Conservation (phyloP, 2,888 invertebrate genomes). For the Rhodophaea formosa region DNA sequence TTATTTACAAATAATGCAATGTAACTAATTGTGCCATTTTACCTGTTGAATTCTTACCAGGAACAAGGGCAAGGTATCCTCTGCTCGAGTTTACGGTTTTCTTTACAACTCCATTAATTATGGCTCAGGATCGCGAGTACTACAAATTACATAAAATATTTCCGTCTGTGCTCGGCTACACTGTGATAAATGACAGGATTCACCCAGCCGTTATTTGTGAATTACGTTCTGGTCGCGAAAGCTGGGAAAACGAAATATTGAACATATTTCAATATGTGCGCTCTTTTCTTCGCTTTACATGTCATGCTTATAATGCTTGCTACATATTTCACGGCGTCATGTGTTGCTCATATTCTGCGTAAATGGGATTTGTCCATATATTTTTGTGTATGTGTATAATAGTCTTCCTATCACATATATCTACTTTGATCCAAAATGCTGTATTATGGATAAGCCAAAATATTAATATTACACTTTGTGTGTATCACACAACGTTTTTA, state of each 20-base stretch:
- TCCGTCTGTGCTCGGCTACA: neutral
- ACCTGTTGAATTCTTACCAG: slow-evolving; percentile 2
- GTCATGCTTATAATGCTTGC: neutral
- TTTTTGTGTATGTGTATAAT: neutral
- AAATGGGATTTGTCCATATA: neutral
- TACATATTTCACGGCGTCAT: neutral
- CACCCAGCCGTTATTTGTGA: neutral
- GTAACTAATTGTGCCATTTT: neutral
- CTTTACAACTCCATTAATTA: slow-evolving; percentile 9
- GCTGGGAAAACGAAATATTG: neutral
- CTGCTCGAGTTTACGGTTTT: neutral
- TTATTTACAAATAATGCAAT: no score
- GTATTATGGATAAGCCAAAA: no score
- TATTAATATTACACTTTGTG: no score
- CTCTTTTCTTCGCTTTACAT: neutral
- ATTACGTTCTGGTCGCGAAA: neutral
- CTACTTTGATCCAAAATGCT: no score
- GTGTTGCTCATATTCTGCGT: neutral
- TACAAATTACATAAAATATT: neutral
- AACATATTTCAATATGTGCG: slow-evolving; percentile 4
- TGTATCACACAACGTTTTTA: no score
- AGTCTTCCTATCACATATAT: no score
- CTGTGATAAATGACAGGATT: slow-evolving; percentile 1
- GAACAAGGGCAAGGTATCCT: neutral
- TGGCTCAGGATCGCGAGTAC: neutral